phyloP scores from a whole-genome alignment of 1,140 invertebrate species.

The Aphidius gifuensis region DNA sequence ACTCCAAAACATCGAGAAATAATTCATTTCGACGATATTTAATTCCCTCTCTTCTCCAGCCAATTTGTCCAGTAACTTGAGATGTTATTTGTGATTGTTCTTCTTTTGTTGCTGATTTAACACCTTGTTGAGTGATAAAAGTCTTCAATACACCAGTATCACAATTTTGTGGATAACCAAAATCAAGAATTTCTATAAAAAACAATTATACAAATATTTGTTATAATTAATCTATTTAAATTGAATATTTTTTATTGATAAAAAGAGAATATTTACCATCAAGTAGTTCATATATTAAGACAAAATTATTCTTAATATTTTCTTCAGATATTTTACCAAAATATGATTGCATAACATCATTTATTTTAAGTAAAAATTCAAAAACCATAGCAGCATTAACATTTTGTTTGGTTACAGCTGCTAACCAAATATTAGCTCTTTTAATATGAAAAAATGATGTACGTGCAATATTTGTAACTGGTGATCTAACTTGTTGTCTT shows the following conservation, averaged over 20 bases:
- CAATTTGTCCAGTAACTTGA: conserved; percentile 98
- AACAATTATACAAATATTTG: conserved; percentile 14
- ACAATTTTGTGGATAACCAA: conserved; percentile 99
- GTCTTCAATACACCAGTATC: conserved; percentile 99
- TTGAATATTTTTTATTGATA: neutral
- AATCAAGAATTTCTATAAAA: conserved; percentile 94
- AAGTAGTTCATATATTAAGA: conserved; percentile 97
- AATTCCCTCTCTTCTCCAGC: conserved; percentile 99
- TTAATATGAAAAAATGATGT: conserved; percentile 99
- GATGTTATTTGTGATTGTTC: conserved; percentile 99
- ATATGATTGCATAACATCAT: conserved; percentile 99
- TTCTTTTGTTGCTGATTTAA: conserved; percentile 98
- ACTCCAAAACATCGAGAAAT: conserved; percentile 98
- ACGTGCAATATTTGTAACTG: conserved; percentile 97
- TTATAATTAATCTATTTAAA: conserved; percentile 17
- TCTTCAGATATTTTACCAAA: conserved; percentile 99
- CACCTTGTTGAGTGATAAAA: conserved; percentile 98
- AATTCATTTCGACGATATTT: conserved; percentile 98
- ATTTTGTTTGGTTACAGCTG: conserved; percentile 99
- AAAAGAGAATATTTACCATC: conserved; percentile 72
- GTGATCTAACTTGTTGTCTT: conserved; percentile 96
- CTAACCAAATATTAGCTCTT: conserved; percentile 97
- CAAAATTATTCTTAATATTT: conserved; percentile 99
- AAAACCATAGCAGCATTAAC: conserved; percentile 99
- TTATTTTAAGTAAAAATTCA: conserved; percentile 98